These are phyloP conservation scores for Orthosia gothica DNA, from an alignment of 2,888 invertebrate species.

Conservation along the genomic window DNA sequence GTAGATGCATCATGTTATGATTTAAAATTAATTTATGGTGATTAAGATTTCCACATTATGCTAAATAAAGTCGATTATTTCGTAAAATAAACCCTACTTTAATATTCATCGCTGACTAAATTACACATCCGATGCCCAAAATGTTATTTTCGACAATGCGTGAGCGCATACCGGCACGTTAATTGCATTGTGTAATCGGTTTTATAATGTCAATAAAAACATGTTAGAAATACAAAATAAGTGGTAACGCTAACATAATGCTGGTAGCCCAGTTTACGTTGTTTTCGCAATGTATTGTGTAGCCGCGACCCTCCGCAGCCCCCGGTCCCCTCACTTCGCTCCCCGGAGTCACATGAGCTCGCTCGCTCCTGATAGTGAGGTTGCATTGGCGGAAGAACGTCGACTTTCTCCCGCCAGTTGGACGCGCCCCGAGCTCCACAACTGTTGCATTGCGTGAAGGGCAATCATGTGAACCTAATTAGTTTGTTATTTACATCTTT, in stretches of 20 bases:
- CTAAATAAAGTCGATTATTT: conserved; percentile 29
- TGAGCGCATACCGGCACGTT: conserved; percentile 59
- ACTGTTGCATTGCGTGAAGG: conserved; percentile 46
- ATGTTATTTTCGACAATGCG: conserved; percentile 41
- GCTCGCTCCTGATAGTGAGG: conserved; percentile 73
- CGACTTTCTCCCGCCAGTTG: conserved; percentile 77
- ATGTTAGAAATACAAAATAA: conserved; percentile 77
- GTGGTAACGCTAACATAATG: conserved; percentile 75
- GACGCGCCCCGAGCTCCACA: conserved; percentile 40
- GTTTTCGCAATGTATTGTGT: conserved; percentile 84
- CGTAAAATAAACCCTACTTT: conserved; percentile 29
- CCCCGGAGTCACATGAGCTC: conserved; percentile 78
- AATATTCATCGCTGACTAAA: conserved; percentile 37
- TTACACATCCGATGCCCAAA: conserved; percentile 47
- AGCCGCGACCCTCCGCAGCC: conserved; percentile 50
- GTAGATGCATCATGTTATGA: not conserved
- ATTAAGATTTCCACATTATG: conserved; percentile 25
- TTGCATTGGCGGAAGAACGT: conserved; percentile 81
- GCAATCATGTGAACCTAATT: conserved; percentile 33
- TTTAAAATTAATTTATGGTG: conserved; percentile 23
- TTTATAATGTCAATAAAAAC: conserved; percentile 79
- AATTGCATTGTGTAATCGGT: conserved; percentile 77
- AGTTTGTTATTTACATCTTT: conserved; percentile 26
- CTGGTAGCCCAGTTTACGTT: conserved; percentile 76
- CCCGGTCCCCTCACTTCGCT: conserved; percentile 24